Base-by-base conservation (phyloP, 92 coral and sea anemone species). In the Micromussa lordhowensis region DNA sequence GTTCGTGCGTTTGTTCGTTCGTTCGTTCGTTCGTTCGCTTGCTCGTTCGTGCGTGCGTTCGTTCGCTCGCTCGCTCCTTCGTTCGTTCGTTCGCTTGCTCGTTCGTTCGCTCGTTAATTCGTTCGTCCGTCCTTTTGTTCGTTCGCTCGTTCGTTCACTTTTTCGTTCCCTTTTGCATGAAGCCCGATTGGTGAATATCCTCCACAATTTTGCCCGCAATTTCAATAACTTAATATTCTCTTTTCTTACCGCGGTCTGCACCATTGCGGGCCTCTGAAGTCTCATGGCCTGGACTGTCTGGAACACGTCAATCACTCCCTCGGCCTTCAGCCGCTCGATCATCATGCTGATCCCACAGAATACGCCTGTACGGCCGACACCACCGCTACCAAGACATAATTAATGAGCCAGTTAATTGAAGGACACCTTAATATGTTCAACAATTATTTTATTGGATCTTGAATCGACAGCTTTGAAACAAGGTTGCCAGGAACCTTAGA, bases 251-350 rank as follows among this genome's bases (percentile, higher is more conserved):
- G 93, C 87, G 10, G 94, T 98, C 83, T 94, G 98, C 59, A 98
- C 98, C 99, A 98, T 98, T 84, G 98, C 99, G 12, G 98, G 97
- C 82, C 99, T 90, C 76, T 91, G 97, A 70, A 96, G 92, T 76
- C 99, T 90, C 88, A 98, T 87, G 68, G 92, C 90, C 55, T 96
- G 99, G 17, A 98, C 99, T n/a, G 97, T 93, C 85, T 96, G 96
- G 86, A 98, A 98, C 80, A 98, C 94, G 78, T 98, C 99, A 64
- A 96, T 94, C 57, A 98, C 93, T 24, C 98, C 98, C 51, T 98
- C 99, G 15, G 98, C 91, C 77, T 98, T 98, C 86, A 98, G 81
- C 11, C 99, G 95, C 68, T 98, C 99, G 36, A 98, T 93, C 85
- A 95, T 92, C 40, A 95, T 92, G 40, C 96, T 96, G 68, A 98